Evolutionary conservation across 37 sponge, comb jelly and placozoan species (phyloP), one percentile per base, ranked within the genome.

Genomic region (Halichondria panicea): DNA sequence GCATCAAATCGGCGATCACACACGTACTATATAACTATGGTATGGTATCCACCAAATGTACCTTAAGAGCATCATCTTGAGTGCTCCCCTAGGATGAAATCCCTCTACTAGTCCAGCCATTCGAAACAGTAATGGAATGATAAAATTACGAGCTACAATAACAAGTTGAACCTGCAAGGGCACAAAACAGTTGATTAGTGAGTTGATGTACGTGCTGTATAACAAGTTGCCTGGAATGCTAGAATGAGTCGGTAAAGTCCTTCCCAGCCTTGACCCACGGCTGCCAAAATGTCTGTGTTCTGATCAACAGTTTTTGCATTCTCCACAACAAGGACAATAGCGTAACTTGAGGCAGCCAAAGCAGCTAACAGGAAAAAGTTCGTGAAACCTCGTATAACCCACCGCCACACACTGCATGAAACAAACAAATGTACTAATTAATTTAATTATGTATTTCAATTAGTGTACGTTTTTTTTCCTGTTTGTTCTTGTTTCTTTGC

Each of bases 21-120:
- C 6, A n/a, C 60, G n/a, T 24, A 7, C 6, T n/a, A 11, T 12
- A 12, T 22, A 1, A 54, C 7, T 7, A 44, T 45, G n/a, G n/a
- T n/a, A n/a, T n/a, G n/a, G n/a, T n/a, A n/a, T n/a, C n/a, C n/a
- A n/a, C n/a, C n/a, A n/a, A 30, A 11, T 43, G 1, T 65, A 87
- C 92, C 92, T 80, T 0, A 78, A 8, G 8, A 93, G 78, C 73
- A 58, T 81, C 44, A 93, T 42, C 38, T 88, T 84, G 56, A 93
- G 91, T 27, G 83, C 82, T 46, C 77, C 85, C 36, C 93, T 75
- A 22, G 93, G 93, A 46, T 93, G 87, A 37, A 80, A 67, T 44
- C 54, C 36, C 66, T 93, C 93, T 18, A 78, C 25, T 3, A 46
- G 55, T 40, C 77, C 55, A 30, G 72, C 66, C 25, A 81, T 2